Base-by-base conservation (phyloP, 2,888 invertebrate genomes). In the Polyommatus icarus region DNA sequence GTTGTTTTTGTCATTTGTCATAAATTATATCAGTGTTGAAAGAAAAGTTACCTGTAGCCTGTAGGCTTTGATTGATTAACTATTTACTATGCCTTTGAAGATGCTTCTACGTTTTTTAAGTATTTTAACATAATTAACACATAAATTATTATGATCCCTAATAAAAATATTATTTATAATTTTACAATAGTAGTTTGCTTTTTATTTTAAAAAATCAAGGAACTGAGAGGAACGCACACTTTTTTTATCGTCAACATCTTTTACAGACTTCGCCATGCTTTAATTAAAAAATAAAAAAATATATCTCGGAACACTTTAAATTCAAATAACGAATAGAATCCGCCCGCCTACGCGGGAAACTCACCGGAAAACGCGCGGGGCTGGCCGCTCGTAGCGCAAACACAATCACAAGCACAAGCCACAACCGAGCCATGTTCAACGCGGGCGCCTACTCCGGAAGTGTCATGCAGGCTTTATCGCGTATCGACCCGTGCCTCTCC, bases 341-440 rank as follows among this genome's bases (percentile, higher is more conserved):
- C 91, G 91, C 91, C 91, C 92, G 91, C 91, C 91, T 89, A 86
- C 84, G 76, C 67, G 79, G 83, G 84, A 85, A 84, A 92, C 94
- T 94, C 86, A 94, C 94, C 84, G 94, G 93, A 87, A 94, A 91
- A 85, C 88, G 91, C 89, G 94, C 94, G 86, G 93, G 89, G 89
- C 92, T 89, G 83, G 87, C 90, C 86, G 85, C 85, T 83, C 89
- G 92, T 85, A 93, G 87, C 88, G 89, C 89, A 85, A 88, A 87
- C 84, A 92, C 83, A 84, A 88, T 87, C 84, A 90, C 87, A 82
- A 87, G 83, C 87, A 90, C 89, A 82, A 88, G 83, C 82, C 86
- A 84, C 86, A 85, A 84, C 80, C 85, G 84, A 83, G 88, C 86
- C 93, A 93, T 92, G 82, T 78, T 83, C 86, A 88, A 84, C 86